Evolutionary conservation across 2,113 vertebrate genomes (phyloP), one percentile per base, ranked within the genome.

Genomic region (Erythrocercus mccallii): DNA sequence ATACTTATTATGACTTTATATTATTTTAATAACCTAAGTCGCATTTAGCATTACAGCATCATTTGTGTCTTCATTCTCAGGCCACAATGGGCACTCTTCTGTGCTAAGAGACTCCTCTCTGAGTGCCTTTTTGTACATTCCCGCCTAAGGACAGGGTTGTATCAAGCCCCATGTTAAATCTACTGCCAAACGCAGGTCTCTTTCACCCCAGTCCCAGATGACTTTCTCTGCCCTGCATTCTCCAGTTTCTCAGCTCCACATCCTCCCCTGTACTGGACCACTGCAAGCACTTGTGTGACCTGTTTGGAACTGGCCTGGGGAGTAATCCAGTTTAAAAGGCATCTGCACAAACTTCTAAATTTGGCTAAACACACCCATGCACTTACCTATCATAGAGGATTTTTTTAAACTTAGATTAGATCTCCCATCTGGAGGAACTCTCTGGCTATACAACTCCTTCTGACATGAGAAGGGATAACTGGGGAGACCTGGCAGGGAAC

Each of bases 161-260:
- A 48, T 23, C 38, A 50, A 68, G 11, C 38, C 7, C 10, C 0
- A 0, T n/a, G 22, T 45, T 53, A 38, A 56, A 56, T 6, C 56
- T 47, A 62, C n/a, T 65, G 47, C 30, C 61, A 68, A 88, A 69
- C 2, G 1, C 15, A 80, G 18, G 6, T 51, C 38, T 80, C 2
- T 0, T 16, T 69, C 24, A n/a, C 9, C 2, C 20, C 22, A 50
- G 6, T 42, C 9, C 42, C 30, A 44, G 22, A 0, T 11, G 3
- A 38, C 28, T 64, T 84, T 61, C 69, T 78, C 37, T 56, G 21
- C 12, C 35, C 44, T 31, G 22, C 21, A 38, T 11, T 15, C 30
- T 86, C 38, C 14, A 35, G 31, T 66, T 76, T 50, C 53, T 72
- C 57, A 80, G 48, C 11, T 40, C 58, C 11, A 14, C 38, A 57